A percentile compares a stretch with the other conserved stretches of the same genome.
Conservation (phyloP, 2,888 invertebrate species). For the Ochropleura plecta region DNA sequence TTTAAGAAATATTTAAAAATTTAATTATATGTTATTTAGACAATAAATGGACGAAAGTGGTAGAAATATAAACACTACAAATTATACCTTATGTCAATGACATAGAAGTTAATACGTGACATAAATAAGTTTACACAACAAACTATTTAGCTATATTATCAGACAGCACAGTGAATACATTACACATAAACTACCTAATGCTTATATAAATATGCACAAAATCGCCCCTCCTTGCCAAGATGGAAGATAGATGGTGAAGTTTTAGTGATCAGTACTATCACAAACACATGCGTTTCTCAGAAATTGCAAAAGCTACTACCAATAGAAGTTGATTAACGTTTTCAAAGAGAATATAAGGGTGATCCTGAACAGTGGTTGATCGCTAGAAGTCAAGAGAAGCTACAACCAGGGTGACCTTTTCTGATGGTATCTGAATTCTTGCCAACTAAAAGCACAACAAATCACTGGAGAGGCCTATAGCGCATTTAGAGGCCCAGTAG, state of each 20-base stretch:
- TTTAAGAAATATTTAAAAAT: too few relatives aligned
- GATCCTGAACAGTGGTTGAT: neutral
- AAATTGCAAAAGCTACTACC: neutral
- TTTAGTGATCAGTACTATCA: neutral
- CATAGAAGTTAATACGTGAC: neutral
- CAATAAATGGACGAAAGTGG: too few relatives aligned
- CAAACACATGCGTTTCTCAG: neutral
- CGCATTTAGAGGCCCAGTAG: too few relatives aligned
- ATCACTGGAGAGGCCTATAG: neutral
- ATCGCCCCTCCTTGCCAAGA: neutral
- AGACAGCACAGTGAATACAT: neutral
- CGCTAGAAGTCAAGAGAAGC: neutral
- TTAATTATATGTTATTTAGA: too few relatives aligned
- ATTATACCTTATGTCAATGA: neutral
- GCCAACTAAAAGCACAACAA: constrained; percentile 21
- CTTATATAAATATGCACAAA: neutral
- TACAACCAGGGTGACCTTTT: neutral
- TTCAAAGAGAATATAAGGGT: neutral
- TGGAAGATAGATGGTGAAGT: neutral
- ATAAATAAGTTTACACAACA: neutral
- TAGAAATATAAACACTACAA: neutral
- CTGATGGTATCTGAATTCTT: constrained; percentile 19
- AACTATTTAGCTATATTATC: neutral
- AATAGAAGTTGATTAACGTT: neutral
- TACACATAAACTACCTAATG: neutral